A percentile compares a stretch with the other conserved stretches of the same genome.
Conservation (phyloP, 2,113 vertebrate species). For the Bubalus kerabau region DNA sequence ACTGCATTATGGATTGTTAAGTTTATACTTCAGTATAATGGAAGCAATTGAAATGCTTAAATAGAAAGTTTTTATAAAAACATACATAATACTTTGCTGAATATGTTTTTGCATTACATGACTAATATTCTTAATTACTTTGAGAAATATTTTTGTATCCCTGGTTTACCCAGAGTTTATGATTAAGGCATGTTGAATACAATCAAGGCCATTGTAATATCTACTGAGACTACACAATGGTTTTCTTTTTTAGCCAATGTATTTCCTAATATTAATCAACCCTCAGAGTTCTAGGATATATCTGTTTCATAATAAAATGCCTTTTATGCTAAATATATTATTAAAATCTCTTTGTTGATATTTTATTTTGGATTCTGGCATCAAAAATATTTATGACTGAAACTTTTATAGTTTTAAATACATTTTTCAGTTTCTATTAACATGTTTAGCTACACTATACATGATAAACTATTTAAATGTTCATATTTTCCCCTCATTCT, state of each 20-base stretch:
- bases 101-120: neutral
- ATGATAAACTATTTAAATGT: neutral
- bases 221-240: neutral
- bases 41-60: neutral
- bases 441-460: neutral
- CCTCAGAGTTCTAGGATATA: neutral
- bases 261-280: slow-evolving; percentile 1
- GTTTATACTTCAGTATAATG: neutral
- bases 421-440: neutral
- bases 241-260: neutral
- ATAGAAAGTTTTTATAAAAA: neutral
- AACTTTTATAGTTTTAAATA: neutral
- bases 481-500: neutral
- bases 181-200: neutral
- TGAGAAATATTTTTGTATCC: neutral
- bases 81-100: neutral
- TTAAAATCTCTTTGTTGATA: neutral
- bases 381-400: neutral
- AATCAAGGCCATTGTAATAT: neutral
- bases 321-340: neutral
- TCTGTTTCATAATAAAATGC: neutral
- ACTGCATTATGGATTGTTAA: neutral
- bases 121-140: neutral
- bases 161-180: neutral
- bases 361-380: neutral